Conservation (phyloP, 2,113 vertebrate species). For the Larimichthys crocea region DNA sequence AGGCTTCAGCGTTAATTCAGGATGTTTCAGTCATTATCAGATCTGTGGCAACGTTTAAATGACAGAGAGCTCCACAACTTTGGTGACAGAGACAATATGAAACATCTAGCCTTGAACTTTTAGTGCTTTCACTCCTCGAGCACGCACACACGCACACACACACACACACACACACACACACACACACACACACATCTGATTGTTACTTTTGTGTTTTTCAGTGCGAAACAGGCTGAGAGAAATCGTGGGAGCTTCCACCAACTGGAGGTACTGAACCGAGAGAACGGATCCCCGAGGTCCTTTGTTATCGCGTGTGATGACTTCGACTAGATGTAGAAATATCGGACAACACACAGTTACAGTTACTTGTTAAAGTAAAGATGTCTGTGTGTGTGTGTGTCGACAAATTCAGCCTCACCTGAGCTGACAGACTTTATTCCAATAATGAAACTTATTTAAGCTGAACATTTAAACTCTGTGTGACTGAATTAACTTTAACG, state of each 20-base stretch:
- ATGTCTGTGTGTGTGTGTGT: too few relatives aligned
- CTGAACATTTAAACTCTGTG: too few relatives aligned
- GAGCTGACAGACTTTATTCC: too few relatives aligned
- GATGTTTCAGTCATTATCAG: not conserved
- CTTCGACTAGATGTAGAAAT: too few relatives aligned
- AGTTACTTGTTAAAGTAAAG: too few relatives aligned
- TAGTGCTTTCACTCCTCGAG: not conserved
- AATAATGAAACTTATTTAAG: too few relatives aligned
- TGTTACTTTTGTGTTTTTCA: constrained; percentile 78
- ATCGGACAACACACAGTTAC: too few relatives aligned
- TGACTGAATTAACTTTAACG: not conserved
- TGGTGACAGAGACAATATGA: constrained; percentile 36
- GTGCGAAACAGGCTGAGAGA: constrained; percentile 91
- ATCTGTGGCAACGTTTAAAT: not conserved
- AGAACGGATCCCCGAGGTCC: not conserved
- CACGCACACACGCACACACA: not conserved
- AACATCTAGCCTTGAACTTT: constrained; percentile 5
- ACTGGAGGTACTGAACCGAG: constrained; percentile 92
- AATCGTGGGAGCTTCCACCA: constrained; percentile 93
- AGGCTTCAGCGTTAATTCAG: not conserved
- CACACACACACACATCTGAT: not conserved
- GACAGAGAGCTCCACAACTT: not conserved
- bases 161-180: not conserved
- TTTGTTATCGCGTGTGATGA: not conserved
- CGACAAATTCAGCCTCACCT: too few relatives aligned